phyloP scores from a whole-genome alignment of 1,140 invertebrate genomes.

The Drosophila pallidifrons region DNA sequence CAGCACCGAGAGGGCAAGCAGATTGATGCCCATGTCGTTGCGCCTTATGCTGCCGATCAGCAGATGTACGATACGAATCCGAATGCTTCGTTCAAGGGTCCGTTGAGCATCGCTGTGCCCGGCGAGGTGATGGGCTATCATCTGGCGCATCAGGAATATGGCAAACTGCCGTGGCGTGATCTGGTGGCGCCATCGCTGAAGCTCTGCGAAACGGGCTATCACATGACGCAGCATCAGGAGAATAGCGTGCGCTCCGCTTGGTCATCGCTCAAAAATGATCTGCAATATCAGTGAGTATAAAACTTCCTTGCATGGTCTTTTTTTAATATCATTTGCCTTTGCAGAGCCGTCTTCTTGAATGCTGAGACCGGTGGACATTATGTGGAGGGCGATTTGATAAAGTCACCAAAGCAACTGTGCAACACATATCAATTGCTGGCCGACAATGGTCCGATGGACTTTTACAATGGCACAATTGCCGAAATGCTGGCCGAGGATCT shows the following conservation, averaged over 20 bases:
- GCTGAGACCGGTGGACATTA: constrained; percentile 86
- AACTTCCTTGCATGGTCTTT: neutral
- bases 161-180: constrained; percentile 92
- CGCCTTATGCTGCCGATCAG: constrained; percentile 88
- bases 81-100: constrained; percentile 86
- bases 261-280: constrained; percentile 54
- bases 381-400: constrained; percentile 88
- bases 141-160: constrained; percentile 92
- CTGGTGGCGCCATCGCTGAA: constrained; percentile 92
- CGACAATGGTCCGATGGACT: constrained; percentile 89
- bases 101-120: constrained; percentile 93
- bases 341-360: constrained; percentile 87
- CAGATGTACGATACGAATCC: constrained; percentile 89
- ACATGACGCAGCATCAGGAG: constrained; percentile 89
- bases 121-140: constrained; percentile 96
- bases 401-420: constrained; percentile 88
- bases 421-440: constrained; percentile 90
- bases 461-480: constrained; percentile 92
- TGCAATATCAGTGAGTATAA: constrained; percentile 52
- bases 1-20: constrained; percentile 88
- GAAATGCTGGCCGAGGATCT: constrained; percentile 90
- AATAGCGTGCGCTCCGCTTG: constrained; percentile 69
- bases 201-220: constrained; percentile 91
- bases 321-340: neutral
- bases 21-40: constrained; percentile 92